Conservation (phyloP, 2,888 invertebrate species). For the Limnephilus marmoratus region DNA sequence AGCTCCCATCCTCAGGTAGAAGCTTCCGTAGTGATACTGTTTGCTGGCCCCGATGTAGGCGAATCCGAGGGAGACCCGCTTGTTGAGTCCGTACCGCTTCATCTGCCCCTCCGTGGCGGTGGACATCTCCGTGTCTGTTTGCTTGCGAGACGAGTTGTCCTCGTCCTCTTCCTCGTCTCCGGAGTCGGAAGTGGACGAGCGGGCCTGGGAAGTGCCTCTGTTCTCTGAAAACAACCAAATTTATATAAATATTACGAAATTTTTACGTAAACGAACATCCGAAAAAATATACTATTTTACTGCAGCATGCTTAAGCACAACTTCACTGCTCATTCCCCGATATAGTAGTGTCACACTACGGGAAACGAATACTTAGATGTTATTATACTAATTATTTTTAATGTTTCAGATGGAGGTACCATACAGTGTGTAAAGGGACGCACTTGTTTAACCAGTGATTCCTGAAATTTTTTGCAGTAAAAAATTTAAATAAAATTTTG, state of each 20-base stretch:
- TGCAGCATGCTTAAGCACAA: too few relatives aligned
- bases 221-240: slow-evolving; percentile 52
- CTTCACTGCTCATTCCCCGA: too few relatives aligned
- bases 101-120: slow-evolving; percentile 69
- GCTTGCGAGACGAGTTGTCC: slow-evolving; percentile 70
- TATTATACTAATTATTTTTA: too few relatives aligned
- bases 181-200: slow-evolving; percentile 79
- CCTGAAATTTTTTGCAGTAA: too few relatives aligned
- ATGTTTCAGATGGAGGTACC: too few relatives aligned
- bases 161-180: slow-evolving; percentile 76
- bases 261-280: too few relatives aligned
- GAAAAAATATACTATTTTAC: too few relatives aligned
- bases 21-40: slow-evolving; percentile 92
- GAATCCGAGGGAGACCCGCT: slow-evolving; percentile 76
- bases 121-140: slow-evolving; percentile 68
- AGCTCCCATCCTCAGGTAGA: slow-evolving; percentile 94
- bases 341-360: too few relatives aligned
- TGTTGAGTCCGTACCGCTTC: slow-evolving; percentile 72
- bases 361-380: too few relatives aligned
- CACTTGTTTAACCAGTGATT: too few relatives aligned
- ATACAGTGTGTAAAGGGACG: too few relatives aligned
- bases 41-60: slow-evolving; percentile 76
- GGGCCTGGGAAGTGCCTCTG: slow-evolving; percentile 73
- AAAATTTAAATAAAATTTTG: too few relatives aligned
- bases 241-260: neutral